Evolutionary conservation across 2,888 invertebrate species (phyloP).

Genomic region (Bellardia pandia): DNA sequence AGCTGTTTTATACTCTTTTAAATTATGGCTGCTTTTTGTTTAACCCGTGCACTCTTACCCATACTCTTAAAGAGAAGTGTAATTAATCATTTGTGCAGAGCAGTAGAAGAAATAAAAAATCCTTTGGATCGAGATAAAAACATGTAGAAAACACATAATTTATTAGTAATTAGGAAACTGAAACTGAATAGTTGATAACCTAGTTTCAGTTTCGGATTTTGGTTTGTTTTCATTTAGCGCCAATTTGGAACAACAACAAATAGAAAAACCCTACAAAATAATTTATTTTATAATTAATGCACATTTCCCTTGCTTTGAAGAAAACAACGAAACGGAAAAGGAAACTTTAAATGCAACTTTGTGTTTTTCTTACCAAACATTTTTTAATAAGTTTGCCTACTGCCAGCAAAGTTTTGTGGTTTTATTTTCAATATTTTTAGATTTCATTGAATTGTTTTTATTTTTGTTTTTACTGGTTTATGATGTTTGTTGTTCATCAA

Average conservation of each 20-base stretch:
- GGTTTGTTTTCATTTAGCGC: slow-evolving; percentile 2
- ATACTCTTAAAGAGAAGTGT: neutral
- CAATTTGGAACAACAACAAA: neutral
- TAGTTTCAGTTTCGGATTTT: slow-evolving; percentile 9
- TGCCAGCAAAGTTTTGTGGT: slow-evolving; percentile 43
- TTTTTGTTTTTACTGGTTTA: slow-evolving; percentile 17
- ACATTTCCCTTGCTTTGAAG: slow-evolving; percentile 37
- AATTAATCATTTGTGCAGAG: slow-evolving; percentile 47
- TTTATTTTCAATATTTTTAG: neutral
- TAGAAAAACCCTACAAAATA: neutral
- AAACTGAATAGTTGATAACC: slow-evolving; percentile 49
- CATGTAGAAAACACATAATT: slow-evolving; percentile 68
- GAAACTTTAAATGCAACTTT: slow-evolving; percentile 42
- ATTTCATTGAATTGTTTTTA: slow-evolving; percentile 28
- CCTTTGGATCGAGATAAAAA: slow-evolving; percentile 55
- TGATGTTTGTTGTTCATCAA: slow-evolving; percentile 39
- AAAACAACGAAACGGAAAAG: slow-evolving; percentile 44
- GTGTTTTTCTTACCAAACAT: slow-evolving; percentile 7
- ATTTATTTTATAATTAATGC: slow-evolving; percentile 39
- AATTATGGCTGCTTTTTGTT: too few species aligned
- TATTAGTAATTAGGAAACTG: slow-evolving; percentile 16
- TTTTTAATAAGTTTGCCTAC: neutral
- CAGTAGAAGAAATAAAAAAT: slow-evolving; percentile 27
- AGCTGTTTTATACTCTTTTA: slow-evolving; percentile 37
- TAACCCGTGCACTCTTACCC: neutral